These are phyloP conservation scores for Verasper variegatus DNA, from an alignment of 2,113 vertebrate species.

Conservation along the genomic window DNA sequence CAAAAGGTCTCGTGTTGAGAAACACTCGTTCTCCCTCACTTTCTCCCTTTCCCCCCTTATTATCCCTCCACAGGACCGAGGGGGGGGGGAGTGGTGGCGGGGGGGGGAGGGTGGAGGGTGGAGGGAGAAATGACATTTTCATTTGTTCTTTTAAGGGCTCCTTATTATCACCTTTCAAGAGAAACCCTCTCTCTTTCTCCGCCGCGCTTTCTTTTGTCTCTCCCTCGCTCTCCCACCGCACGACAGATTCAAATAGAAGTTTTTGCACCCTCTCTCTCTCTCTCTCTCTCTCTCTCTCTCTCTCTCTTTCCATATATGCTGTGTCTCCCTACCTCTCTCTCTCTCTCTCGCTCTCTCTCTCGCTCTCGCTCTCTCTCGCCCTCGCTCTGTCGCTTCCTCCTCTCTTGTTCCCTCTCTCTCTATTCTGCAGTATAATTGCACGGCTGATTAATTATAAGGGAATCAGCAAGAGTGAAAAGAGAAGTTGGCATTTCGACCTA, in stretches of 20 bases:
- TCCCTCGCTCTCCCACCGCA: conserved; percentile 14
- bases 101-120: neutral
- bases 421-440: conserved; percentile 75
- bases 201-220: neutral
- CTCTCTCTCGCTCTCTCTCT: conserved; percentile 13
- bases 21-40: conserved; percentile 61
- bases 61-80: conserved; percentile 69
- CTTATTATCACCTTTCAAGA: conserved; percentile 82
- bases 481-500: conserved; percentile 70
- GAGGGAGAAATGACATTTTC: conserved; percentile 72
- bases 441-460: conserved; percentile 81
- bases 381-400: conserved; percentile 6
- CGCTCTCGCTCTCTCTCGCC: conserved; percentile 11
- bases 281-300: conserved; percentile 6
- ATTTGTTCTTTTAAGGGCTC: conserved; percentile 79
- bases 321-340: conserved; percentile 11
- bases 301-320: neutral
- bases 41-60: conserved; percentile 66
- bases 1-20: conserved; percentile 76
- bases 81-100: conserved; percentile 25
- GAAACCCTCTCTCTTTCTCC: conserved; percentile 35
- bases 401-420: conserved; percentile 19
- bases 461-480: conserved; percentile 75
- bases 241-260: conserved; percentile 55
- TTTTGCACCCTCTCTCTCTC: conserved; percentile 33